Evolutionary conservation across 2,888 invertebrate genomes (phyloP).

Genomic region (Tupiocoris notatus): DNA sequence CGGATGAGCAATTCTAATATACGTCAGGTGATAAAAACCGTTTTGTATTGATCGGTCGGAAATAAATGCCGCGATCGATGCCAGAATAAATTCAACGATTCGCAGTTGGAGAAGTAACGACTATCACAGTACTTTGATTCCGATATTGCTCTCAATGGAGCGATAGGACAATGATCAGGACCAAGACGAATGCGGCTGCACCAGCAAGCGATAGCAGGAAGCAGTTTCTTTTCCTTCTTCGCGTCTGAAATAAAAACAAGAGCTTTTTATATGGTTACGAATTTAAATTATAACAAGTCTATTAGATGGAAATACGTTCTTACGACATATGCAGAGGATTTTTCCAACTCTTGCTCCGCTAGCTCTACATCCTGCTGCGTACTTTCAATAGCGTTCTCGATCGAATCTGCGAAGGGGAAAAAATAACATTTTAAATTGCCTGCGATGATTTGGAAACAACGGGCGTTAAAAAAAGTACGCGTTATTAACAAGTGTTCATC

Average conservation of each 20-base stretch:
- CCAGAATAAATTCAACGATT: no score
- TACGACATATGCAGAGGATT: constrained; percentile 77
- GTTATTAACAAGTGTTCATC: no score
- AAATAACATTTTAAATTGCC: no score
- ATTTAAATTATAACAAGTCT: neutral
- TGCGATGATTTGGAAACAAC: no score
- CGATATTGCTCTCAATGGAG: constrained; percentile 28
- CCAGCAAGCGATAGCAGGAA: constrained; percentile 42
- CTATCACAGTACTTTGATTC: neutral
- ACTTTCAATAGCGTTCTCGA: constrained; percentile 77
- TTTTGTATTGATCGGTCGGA: no score
- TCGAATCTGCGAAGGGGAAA: constrained; percentile 71
- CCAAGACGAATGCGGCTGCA: constrained; percentile 33
- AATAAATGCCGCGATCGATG: no score
- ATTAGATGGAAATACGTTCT: constrained; percentile 50
- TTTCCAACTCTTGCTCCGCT: constrained; percentile 75
- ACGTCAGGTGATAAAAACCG: no score
- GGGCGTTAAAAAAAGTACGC: no score
- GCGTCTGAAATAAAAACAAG: constrained; percentile 33
- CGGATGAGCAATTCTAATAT: no score
- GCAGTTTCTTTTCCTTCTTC: constrained; percentile 42
- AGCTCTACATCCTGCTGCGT: constrained; percentile 72
- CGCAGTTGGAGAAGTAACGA: neutral
- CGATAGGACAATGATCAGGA: constrained; percentile 38
- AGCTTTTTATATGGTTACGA: neutral